phyloP scores from a whole-genome alignment of 1,140 invertebrate genomes.

The Leucophenga varia region DNA sequence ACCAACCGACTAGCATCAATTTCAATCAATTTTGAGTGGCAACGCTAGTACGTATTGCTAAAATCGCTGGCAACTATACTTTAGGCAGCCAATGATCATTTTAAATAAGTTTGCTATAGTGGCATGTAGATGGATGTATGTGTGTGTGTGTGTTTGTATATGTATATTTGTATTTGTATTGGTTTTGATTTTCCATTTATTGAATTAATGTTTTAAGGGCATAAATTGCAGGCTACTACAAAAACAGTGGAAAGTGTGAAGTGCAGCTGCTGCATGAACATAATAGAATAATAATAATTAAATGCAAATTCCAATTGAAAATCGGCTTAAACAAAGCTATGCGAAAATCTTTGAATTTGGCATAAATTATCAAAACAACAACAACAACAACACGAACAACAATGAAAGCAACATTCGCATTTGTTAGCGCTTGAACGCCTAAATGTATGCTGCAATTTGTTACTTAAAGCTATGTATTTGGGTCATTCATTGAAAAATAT shows the following conservation, averaged over 20 bases:
- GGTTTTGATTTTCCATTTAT: background rate
- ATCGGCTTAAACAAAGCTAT: slow-evolving; percentile 15
- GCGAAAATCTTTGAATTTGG: background rate
- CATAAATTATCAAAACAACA: slow-evolving; percentile 13
- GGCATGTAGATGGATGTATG: too few species aligned
- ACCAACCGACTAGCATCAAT: too few species aligned
- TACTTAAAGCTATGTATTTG: too few species aligned
- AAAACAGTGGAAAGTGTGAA: too few species aligned
- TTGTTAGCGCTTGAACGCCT: too few species aligned
- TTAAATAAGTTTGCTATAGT: too few species aligned
- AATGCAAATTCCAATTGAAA: slow-evolving; percentile 19
- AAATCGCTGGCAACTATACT: too few species aligned
- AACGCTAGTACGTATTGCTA: background rate
- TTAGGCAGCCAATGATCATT: too few species aligned
- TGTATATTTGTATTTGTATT: background rate
- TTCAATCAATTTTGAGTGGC: background rate
- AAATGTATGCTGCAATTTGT: background rate
- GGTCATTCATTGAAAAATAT: too few species aligned
- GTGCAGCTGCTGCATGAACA: too few species aligned
- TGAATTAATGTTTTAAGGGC: slow-evolving; percentile 1
- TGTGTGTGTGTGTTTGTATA: background rate
- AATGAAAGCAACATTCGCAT: too few species aligned
- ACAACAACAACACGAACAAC: too few species aligned
- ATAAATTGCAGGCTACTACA: background rate
- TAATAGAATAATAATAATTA: slow-evolving; percentile 11